A percentile compares a stretch with the other conserved stretches of the same genome.
Evolutionary conservation across 2,888 invertebrate species (phyloP).

Genomic region (Aporophyla nigra): DNA sequence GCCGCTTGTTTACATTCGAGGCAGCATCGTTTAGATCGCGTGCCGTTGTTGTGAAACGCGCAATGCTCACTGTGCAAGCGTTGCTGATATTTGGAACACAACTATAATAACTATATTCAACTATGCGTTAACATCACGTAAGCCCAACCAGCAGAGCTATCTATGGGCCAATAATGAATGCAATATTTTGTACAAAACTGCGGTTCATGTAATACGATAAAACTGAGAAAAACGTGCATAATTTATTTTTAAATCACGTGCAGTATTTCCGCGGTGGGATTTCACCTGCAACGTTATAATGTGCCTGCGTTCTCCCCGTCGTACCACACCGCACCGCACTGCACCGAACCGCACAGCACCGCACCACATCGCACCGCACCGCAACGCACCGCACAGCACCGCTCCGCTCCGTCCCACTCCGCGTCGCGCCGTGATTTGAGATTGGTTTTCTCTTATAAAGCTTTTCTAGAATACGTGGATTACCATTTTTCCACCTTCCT

Average conservation of each 20-base stretch:
- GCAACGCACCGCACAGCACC: neutral
- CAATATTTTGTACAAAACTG: neutral
- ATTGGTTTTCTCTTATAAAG: conserved; percentile 60
- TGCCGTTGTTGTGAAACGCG: conserved; percentile 17
- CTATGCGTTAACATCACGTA: too few species aligned
- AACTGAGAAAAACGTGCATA: conserved; percentile 5
- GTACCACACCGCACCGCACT: neutral
- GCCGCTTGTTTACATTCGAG: conserved; percentile 5
- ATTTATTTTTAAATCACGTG: conserved; percentile 22
- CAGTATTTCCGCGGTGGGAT: conserved; percentile 24
- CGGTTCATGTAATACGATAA: neutral
- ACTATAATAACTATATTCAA: neutral
- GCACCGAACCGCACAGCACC: too few species aligned
- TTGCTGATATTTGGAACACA: neutral
- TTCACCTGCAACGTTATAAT: conserved; percentile 33
- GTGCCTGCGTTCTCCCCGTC: conserved; percentile 11
- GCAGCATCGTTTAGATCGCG: conserved; percentile 11
- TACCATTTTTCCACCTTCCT: conserved; percentile 50
- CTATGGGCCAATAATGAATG: neutral
- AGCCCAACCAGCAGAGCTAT: neutral
- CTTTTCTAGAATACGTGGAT: conserved; percentile 49
- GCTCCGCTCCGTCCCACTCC: neutral
- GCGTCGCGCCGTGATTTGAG: conserved; percentile 12
- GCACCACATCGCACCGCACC: neutral
- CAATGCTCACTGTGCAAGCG: neutral